Base-by-base conservation (phyloP, 1,140 invertebrate species). In the Drosophila ohnishii region DNA sequence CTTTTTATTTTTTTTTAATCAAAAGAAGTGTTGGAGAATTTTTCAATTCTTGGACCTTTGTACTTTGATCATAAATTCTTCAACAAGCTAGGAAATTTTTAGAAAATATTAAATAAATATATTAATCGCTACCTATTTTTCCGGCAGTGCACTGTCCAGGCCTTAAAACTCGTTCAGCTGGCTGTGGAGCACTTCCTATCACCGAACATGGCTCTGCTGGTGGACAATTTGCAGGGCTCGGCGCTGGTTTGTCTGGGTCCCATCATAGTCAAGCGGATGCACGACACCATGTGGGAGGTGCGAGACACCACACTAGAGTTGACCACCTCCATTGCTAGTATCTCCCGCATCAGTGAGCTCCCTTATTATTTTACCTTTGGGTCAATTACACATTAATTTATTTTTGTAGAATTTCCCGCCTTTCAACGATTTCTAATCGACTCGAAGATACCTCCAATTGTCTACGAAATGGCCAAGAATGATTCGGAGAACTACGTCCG, bases 251-350 rank as follows among this genome's bases (percentile, higher is more conserved):
- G 94, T 40, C 91, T 96, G 1, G 95, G 95, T 0, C 92, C 93
- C 42, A 94, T 95, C 0, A 92, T 97, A 0, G 94, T 94, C 7
- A 94, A 93, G 87, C 95, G 95, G 80, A 92, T 96, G 80, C 94
- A 95, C 47, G 95, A 96, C 82, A 84, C 93, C 10, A 92, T 94
- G 39, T 96, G 96, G 96, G 95, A 96, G 89, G 94, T 97, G 9
- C 92, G 95, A 45, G 95, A 96, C 73, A 95, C 94, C 5, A 94
- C 95, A 0, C 85, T 96, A 5, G 96, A 97, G 91, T 91, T 96
- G 32, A 85, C 96, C 14, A 94, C 93, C 28, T 94, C 95, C 1
- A 94, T 96, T 71, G 94, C 95, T 2, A 92, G 92, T 32, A 94
- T 96, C 55, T 94, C 95, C 1, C 94, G 94, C 91, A 91, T 93